These are phyloP conservation scores for Nephotettix cincticeps DNA, from an alignment of 1,140 invertebrate species.

Conservation along the genomic window DNA sequence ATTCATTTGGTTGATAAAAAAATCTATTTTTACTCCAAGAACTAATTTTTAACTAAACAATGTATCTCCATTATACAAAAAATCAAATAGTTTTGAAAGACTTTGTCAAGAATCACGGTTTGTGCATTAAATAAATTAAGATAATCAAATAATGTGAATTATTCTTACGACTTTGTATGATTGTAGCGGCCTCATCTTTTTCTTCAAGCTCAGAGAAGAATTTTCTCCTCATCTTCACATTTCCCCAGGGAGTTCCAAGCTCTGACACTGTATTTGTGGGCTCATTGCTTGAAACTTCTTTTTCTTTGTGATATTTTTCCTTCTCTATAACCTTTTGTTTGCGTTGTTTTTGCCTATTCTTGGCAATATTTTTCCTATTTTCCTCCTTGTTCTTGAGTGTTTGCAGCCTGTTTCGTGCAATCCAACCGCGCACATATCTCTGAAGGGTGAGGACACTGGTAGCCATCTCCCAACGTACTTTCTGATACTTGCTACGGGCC, in stretches of 20 bases:
- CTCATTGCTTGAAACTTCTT: neutral
- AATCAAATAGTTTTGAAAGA: too few relatives aligned
- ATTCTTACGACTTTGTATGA: constrained; percentile 67
- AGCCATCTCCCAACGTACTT: constrained; percentile 60
- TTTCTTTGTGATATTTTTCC: neutral
- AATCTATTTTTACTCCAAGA: too few relatives aligned
- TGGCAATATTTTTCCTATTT: constrained; percentile 7
- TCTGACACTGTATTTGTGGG: neutral
- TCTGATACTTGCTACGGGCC: constrained; percentile 53
- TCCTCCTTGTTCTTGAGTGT: constrained; percentile 5
- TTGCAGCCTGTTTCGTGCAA: constrained; percentile 48
- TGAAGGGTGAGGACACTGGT: constrained; percentile 66
- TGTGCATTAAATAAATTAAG: too few relatives aligned
- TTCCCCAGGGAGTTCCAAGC: constrained; percentile 28
- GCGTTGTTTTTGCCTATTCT: constrained; percentile 16
- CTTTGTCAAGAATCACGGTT: too few relatives aligned
- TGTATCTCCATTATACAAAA: too few relatives aligned
- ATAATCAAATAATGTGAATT: too few relatives aligned
- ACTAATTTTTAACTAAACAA: too few relatives aligned
- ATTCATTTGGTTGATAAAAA: too few relatives aligned
- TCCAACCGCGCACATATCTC: constrained; percentile 64
- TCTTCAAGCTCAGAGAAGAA: constrained; percentile 25
- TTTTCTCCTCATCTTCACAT: constrained; percentile 46
- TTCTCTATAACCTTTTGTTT: constrained; percentile 6
- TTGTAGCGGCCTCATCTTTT: constrained; percentile 57